Evolutionary conservation across 1,140 invertebrate genomes (phyloP), one percentile per base, ranked within the genome.

Genomic region (Polyergus mexicanus): DNA sequence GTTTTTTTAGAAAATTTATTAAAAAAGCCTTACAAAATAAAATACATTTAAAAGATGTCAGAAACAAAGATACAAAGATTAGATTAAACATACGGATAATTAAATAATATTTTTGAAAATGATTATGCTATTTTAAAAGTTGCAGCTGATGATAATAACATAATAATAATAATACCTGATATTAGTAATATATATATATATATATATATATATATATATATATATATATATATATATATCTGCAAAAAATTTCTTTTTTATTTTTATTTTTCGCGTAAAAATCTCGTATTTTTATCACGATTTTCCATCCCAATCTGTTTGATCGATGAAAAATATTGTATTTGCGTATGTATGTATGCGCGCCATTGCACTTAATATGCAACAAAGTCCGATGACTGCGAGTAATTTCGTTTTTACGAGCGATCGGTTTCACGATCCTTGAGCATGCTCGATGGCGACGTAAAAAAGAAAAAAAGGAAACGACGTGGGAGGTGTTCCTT

Each of bases 351-450:
- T 58, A 10, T 51, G 13, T 56, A 56, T 22, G 35, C 11, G 47
- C 78, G 78, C 54, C 78, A 69, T 44, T 80, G 77, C 51, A 56
- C 47, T 80, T 69, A 69, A 80, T 22, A 56, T 35, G 47, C 76
- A 80, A 51, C 76, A 69, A 80, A 80, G 35, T 10, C 65, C 1
- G 35, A 75, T n/a, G 72, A 80, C 63, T 80, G 35, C 35, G 28
- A 32, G 47, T 80, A 69, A 80, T 84, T 63, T 75, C 56, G 69
- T 86, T 38, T 86, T 76, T 71, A 86, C 68, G 78, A 84, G 77
- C 65, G 63, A 72, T 85, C 83, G 68, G 85, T 86, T 88, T 83
- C 47, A 68, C 28, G 58, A 85, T 88, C 72, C 88, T 66, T 75
- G 71, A 86, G 68, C 72, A 83, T 41, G 71, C 84, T 89, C 80